Evolutionary conservation across 1,140 invertebrate genomes (phyloP).

Genomic region (Sipha flava): DNA sequence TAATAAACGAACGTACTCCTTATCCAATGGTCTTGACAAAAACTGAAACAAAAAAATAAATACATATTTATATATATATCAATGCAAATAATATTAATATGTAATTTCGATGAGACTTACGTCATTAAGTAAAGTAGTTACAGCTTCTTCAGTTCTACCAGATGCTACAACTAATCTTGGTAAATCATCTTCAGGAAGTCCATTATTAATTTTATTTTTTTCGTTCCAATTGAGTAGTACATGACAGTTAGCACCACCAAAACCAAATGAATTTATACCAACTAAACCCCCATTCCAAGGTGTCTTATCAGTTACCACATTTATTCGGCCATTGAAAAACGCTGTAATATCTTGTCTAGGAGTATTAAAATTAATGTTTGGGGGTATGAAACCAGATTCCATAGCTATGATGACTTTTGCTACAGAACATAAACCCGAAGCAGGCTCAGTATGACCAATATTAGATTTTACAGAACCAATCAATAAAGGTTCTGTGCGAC

Average conservation of each 20-base stretch:
- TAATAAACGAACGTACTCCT: constrained; percentile 40
- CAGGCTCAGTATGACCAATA: constrained; percentile 84
- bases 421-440: constrained; percentile 75
- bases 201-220: constrained; percentile 49
- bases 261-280: constrained; percentile 56
- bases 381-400: constrained; percentile 58
- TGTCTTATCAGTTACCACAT: constrained; percentile 56
- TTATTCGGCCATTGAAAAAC: constrained; percentile 54
- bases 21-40: constrained; percentile 38
- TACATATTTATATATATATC: no score
- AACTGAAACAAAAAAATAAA: no score
- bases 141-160: constrained; percentile 62
- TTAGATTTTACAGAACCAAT: constrained; percentile 91
- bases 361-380: constrained; percentile 61
- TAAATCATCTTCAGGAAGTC: constrained; percentile 47
- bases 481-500: constrained; percentile 56
- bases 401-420: constrained; percentile 67
- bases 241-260: constrained; percentile 59
- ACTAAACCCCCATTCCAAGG: constrained; percentile 53
- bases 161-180: constrained; percentile 56
- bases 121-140: constrained; percentile 58
- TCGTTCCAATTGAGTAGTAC: constrained; percentile 52
- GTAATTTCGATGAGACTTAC: constrained; percentile 42
- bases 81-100: no score
- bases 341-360: constrained; percentile 60